Percentiles rank a stretch among this genome's conserved stretches.
phyloP scores from a whole-genome alignment of 2,888 invertebrate genomes.

The Hypolimnas misippus region DNA sequence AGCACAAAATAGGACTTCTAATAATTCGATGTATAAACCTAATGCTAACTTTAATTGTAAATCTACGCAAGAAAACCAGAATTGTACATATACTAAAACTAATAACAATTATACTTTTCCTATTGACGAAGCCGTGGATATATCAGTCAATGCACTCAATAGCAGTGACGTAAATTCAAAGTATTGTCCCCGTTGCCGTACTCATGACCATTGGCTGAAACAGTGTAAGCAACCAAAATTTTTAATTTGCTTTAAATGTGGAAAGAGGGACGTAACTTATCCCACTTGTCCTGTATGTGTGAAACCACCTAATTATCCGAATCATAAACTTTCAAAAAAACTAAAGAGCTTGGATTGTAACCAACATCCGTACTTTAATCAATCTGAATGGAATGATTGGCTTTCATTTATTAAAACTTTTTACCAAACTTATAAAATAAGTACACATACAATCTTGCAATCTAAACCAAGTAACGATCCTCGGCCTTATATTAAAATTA shows the following conservation, averaged over 20 bases:
- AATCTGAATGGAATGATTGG: slow-evolving; percentile 36
- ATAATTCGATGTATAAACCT: not conserved
- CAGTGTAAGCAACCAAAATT: slow-evolving; percentile 28
- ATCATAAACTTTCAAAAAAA: slow-evolving; percentile 33
- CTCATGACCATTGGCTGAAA: slow-evolving; percentile 23
- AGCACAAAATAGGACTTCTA: not conserved
- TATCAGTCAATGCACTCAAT: too few relatives aligned
- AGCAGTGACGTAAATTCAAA: too few relatives aligned
- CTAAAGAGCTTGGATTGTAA: slow-evolving; percentile 31
- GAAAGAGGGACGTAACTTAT: slow-evolving; percentile 32
- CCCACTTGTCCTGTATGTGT: slow-evolving; percentile 35
- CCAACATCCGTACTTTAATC: slow-evolving; percentile 14
- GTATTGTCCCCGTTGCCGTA: slow-evolving; percentile 37
- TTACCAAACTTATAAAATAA: slow-evolving; percentile 26
- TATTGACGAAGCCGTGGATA: not conserved
- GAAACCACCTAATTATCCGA: not conserved
- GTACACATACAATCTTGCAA: slow-evolving; percentile 38
- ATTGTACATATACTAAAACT: slow-evolving; percentile 1
- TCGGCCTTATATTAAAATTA: slow-evolving; percentile 39
- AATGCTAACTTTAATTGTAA: too few relatives aligned
- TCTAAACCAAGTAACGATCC: slow-evolving; percentile 26
- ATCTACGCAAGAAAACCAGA: too few relatives aligned
- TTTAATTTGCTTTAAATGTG: slow-evolving; percentile 41
- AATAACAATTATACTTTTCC: not conserved
- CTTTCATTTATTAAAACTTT: slow-evolving; percentile 21